Conservation (phyloP, 1,140 invertebrate genomes). For the Drosophila ananassae region DNA sequence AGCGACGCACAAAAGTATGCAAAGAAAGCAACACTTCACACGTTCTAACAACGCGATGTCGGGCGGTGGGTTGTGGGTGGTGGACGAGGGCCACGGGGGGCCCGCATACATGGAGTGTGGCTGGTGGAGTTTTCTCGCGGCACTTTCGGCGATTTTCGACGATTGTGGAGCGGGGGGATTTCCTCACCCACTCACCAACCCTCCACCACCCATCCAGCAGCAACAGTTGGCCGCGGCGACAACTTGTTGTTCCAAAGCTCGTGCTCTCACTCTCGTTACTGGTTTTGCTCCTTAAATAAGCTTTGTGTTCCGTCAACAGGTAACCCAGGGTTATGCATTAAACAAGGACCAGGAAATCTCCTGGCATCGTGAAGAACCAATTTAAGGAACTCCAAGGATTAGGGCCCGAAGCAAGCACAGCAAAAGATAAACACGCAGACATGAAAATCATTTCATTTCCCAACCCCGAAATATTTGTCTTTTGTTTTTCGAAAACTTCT, state of each 20-base stretch:
- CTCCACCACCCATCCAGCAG: constrained; percentile 15
- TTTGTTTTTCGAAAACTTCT: constrained; percentile 40
- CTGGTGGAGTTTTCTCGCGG: constrained; percentile 38
- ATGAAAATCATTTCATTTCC: constrained; percentile 54
- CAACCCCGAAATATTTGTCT: background rate
- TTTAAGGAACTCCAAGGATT: constrained; percentile 1
- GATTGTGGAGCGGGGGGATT: constrained; percentile 10
- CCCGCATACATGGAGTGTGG: background rate
- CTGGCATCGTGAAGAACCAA: constrained; percentile 1
- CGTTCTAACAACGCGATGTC: constrained; percentile 67
- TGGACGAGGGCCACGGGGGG: background rate
- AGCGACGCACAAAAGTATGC: constrained; percentile 77
- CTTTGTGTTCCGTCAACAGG: background rate
- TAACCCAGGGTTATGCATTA: background rate
- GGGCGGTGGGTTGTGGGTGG: background rate
- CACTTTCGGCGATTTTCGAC: constrained; percentile 78
- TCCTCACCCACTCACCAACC: background rate
- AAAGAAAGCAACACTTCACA: constrained; percentile 73
- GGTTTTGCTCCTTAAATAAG: background rate
- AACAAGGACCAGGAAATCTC: background rate
- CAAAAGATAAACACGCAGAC: constrained; percentile 24
- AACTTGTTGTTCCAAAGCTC: constrained; percentile 63
- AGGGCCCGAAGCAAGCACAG: constrained; percentile 19
- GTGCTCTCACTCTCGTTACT: background rate
- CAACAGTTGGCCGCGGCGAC: constrained; percentile 72